Percentiles rank a stretch among this genome's conserved stretches.
Evolutionary conservation across 2,113 vertebrate genomes (phyloP).

Genomic region (Nibea coibor): DNA sequence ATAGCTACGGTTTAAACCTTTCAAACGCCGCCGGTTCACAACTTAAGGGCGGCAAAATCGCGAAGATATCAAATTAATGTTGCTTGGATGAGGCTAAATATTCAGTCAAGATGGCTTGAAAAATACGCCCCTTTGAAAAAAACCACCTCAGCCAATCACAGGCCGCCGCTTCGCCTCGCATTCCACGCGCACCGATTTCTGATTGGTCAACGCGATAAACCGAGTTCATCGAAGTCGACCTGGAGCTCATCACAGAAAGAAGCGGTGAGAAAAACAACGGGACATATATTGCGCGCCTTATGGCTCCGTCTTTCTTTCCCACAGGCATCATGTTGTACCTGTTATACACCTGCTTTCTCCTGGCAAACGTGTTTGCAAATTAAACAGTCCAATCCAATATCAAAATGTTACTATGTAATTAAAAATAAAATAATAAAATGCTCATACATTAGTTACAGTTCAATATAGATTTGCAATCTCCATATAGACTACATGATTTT

Average conservation of each 20-base stretch:
- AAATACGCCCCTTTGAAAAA: constrained; percentile 85
- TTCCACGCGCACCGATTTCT: constrained; percentile 67
- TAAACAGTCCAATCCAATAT: neutral
- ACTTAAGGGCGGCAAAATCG: constrained; percentile 42
- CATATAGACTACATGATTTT: neutral
- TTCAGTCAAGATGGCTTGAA: constrained; percentile 85
- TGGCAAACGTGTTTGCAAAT: neutral
- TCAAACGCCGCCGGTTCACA: constrained; percentile 33
- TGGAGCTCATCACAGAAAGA: constrained; percentile 9
- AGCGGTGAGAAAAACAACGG: constrained; percentile 72
- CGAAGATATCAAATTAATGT: constrained; percentile 80
- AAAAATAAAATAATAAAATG: neutral
- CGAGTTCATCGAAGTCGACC: constrained; percentile 40
- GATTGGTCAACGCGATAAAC: constrained; percentile 64
- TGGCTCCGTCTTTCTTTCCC: neutral
- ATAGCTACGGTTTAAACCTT: constrained; percentile 65
- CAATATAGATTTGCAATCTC: neutral
- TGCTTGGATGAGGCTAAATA: constrained; percentile 81
- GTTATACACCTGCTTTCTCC: constrained; percentile 27
- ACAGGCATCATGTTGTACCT: neutral
- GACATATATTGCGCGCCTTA: constrained; percentile 67
- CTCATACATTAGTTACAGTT: neutral
- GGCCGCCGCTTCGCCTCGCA: constrained; percentile 57
- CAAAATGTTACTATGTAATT: neutral
- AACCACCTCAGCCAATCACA: constrained; percentile 70